Base-by-base conservation (phyloP, 2,888 invertebrate species). In the Apamea monoglypha region DNA sequence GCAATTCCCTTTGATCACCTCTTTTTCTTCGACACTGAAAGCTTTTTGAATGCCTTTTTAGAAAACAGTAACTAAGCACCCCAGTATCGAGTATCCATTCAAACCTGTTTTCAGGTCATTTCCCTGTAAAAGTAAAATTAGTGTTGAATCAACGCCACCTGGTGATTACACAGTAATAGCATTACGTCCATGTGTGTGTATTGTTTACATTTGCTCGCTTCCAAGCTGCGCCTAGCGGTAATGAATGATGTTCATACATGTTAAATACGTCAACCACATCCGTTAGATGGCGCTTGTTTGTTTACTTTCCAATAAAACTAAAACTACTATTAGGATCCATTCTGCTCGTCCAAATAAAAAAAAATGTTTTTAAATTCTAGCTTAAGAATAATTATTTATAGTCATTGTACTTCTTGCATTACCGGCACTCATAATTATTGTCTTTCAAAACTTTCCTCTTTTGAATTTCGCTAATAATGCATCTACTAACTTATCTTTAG, bases 241-340 rank as follows among this genome's bases (percentile, higher is more conserved):
- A 71, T 79, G 78, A 61, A 78, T 78, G 59, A 61, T 78, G 59
- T 76, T 59, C 83, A 78, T 77, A 77, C 81, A 80, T 78, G 77
- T 78, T 84, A 72, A 78, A 84, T 78, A 83, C 74, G 70, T 81
- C 87, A 59, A 70, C 76, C 47, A 72, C 59, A 79, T 88, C 86
- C 91, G 92, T 87, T 89, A 92, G 92, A 91, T 92, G 92, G 92
- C 92, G 92, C 85, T 89, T 79, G 77, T 81, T 85, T 83, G 84
- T 87, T 85, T 84, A 79, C 69, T 83, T 82, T 72, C 18, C 77
- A 29, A 74, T 50, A 40, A 29, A 74, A 74, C 12, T 25, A 59
- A 56, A n/a, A 47, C 36, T 53, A 71, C 66, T 63, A 59, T 71
- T 74, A 25, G n/a, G 67, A 74, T 66, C 47, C 29, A 63, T 68